Evolutionary conservation across 2,797 vertebrate species (phyloP).

Genomic region (Amblyopsis hoosieri): DNA sequence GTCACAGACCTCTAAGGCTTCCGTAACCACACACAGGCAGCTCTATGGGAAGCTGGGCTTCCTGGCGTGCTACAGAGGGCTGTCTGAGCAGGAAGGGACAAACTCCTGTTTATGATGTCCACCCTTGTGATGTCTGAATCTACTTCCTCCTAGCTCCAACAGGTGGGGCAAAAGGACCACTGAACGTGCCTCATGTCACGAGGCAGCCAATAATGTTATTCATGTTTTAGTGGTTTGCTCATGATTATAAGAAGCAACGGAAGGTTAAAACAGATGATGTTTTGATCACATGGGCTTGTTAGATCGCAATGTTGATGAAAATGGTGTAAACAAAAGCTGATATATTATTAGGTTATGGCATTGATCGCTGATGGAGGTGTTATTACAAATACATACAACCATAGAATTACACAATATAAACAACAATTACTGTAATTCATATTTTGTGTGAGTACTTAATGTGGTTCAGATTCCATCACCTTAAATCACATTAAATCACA

Average conservation of each 20-base stretch:
- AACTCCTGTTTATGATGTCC: conserved; percentile 24
- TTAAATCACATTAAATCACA: conserved; percentile 24
- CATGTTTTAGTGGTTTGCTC: conserved; percentile 13
- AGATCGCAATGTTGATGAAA: conserved; percentile 60
- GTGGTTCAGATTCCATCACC: conserved; percentile 16
- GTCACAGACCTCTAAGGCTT: conserved; percentile 45
- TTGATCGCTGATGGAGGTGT: conserved; percentile 15
- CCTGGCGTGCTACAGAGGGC: conserved; percentile 28
- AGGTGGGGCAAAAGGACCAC: conserved; percentile 77
- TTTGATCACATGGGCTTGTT: conserved; percentile 53
- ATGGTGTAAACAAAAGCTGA: conserved; percentile 61
- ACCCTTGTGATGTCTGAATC: conserved; percentile 25
- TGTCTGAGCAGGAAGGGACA: conserved; percentile 34
- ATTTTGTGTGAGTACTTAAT: conserved; percentile 3
- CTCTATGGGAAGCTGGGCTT: conserved; percentile 46
- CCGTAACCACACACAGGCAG: conserved; percentile 22
- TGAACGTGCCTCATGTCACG: conserved; percentile 13
- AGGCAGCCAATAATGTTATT: conserved; percentile 18
- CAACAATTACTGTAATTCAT: neutral
- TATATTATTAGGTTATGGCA: conserved; percentile 61
- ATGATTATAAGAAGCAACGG: conserved; percentile 49
- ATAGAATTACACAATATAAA: neutral
- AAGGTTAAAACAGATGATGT: conserved; percentile 51
- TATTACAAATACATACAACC: too few relatives aligned
- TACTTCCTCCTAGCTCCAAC: conserved; percentile 67